A percentile compares a stretch with the other conserved stretches of the same genome.
Conservation (phyloP, 2,113 vertebrate species). For the Passer montanus region DNA sequence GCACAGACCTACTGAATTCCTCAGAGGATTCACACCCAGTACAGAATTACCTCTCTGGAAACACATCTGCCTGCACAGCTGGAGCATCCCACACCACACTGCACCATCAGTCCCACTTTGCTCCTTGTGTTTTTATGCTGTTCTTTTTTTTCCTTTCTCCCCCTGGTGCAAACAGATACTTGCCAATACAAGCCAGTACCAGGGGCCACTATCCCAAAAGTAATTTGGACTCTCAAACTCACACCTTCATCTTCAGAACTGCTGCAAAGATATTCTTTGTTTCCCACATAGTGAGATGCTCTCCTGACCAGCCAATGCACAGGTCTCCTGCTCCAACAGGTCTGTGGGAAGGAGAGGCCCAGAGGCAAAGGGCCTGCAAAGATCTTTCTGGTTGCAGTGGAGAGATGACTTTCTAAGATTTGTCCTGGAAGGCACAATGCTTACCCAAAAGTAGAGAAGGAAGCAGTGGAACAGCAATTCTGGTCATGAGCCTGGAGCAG, state of each 20-base stretch:
- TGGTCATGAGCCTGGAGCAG: background rate
- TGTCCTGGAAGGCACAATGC: background rate
- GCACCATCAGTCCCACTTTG: background rate
- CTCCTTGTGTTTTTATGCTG: background rate
- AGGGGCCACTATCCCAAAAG: background rate
- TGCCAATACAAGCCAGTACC: background rate
- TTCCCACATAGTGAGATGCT: background rate
- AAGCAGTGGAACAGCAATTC: background rate
- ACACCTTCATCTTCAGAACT: background rate
- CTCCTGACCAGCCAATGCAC: background rate
- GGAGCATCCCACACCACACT: rapidly evolving
- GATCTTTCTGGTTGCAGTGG: background rate
- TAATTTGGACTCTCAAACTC: background rate
- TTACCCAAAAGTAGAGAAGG: background rate
- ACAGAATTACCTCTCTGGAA: background rate
- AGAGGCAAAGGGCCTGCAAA: background rate
- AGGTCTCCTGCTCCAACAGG: background rate
- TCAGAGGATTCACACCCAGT: background rate
- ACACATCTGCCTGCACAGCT: background rate
- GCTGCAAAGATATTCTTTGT: background rate
- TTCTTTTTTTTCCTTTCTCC: background rate
- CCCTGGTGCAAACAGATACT: background rate
- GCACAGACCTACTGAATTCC: background rate
- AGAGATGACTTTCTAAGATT: background rate
- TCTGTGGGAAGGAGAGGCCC: background rate